Base-by-base conservation (phyloP, 2,113 vertebrate genomes). In the Clupea harengus region DNA sequence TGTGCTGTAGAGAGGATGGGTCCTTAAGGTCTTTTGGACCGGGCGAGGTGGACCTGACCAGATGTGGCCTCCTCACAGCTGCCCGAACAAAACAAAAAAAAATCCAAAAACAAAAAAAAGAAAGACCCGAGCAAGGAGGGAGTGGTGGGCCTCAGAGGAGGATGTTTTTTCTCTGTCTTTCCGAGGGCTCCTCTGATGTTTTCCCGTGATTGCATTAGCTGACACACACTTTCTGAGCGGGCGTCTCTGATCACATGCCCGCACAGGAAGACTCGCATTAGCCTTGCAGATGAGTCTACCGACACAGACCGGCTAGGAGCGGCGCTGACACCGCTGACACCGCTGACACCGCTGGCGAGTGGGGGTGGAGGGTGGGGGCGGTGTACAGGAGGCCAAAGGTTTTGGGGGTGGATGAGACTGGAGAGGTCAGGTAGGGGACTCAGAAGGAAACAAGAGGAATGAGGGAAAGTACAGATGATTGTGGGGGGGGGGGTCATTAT, bases 1-100 rank as follows among this genome's bases (percentile, higher is more conserved):
- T 15, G 17, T 2, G 52, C 15, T 15, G 17, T 54, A 54, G 52
- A 54, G 7, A 85, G 89, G 86, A 83, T 87, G 89, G 89, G 89
- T 87, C 64, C 60, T 54, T 39, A 72, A 7, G 47, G 49, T 52
- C 52, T 75, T 84, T 83, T 67, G 64, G 64, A 25, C 22, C 7
- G 9, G 7, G n/a, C 2, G 11, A 72, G 64, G 64, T 72, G 64
- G 50, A 45, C 46, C 52, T 20, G n/a, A 85, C 81, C 86, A 90
- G 87, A 88, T 90, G 84, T 90, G 84, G 81, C 83, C 9, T 86
- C 86, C 28, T 60, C 82, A 80, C 67, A 87, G 81, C 81, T 84
- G 84, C 82, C 82, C 87, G 82, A 64, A 81, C 81, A 89, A 90
- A 67, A 11, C 10, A 67, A 67, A 25, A 25, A 0, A 67, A n/a